These are phyloP conservation scores for Nannospalax galili DNA, from an alignment of 2,113 vertebrate species.

Conservation along the genomic window DNA sequence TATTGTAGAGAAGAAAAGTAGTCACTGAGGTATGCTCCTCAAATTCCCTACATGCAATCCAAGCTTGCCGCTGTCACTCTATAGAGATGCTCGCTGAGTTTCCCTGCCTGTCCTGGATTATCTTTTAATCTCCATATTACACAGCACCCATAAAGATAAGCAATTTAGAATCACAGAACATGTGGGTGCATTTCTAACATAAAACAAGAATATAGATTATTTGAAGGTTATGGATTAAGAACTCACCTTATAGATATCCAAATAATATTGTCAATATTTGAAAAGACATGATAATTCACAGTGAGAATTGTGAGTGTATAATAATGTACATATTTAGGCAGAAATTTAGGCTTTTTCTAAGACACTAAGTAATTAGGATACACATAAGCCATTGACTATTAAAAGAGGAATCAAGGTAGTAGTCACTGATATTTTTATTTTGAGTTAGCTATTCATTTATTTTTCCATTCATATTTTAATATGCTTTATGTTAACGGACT, in stretches of 20 bases:
- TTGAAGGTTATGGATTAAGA: conserved; percentile 10
- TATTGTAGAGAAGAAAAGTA: neutral
- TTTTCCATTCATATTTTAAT: conserved; percentile 29
- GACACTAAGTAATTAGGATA: neutral
- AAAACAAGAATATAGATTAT: neutral
- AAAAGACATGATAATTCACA: conserved; percentile 49
- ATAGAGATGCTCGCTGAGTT: neutral
- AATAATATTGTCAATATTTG: neutral
- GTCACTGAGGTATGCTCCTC: neutral
- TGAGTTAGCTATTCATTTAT: neutral
- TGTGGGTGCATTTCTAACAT: neutral
- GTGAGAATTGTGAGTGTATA: conserved; percentile 26
- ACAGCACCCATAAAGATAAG: neutral
- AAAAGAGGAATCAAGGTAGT: neutral
- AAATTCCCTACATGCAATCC: neutral
- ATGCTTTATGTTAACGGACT: neutral
- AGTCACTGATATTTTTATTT: neutral
- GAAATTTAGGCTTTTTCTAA: conserved; percentile 34
- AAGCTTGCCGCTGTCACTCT: neutral
- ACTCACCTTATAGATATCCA: neutral
- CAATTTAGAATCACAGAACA: conserved; percentile 5
- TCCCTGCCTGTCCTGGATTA: neutral
- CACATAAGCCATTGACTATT: neutral
- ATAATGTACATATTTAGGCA: neutral
- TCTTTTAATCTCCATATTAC: neutral